Percentiles rank a stretch among this genome's conserved stretches.
Conservation (phyloP, 1,140 invertebrate genomes). For the Pinna nobilis region DNA sequence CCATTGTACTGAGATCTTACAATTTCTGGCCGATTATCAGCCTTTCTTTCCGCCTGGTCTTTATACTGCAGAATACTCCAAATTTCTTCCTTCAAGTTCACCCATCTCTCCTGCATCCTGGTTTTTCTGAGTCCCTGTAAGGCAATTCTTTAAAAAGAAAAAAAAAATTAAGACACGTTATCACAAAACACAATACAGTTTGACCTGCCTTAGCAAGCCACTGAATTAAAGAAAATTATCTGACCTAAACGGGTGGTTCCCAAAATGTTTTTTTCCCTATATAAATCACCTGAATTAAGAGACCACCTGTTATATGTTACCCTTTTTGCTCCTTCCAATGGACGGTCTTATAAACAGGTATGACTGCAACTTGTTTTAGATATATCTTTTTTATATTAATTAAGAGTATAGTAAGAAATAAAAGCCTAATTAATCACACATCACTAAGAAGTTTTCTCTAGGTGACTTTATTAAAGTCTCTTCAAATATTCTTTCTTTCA, state of each 20-base stretch:
- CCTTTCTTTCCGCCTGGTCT: constrained; percentile 46
- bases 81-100: constrained; percentile 59
- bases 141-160: constrained; percentile 57
- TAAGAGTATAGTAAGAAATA: too few species aligned
- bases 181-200: neutral
- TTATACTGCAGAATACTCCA: constrained; percentile 54
- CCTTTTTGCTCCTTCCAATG: too few species aligned
- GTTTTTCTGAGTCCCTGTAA: constrained; percentile 55
- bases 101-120: constrained; percentile 62
- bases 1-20: constrained; percentile 32
- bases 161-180: neutral
- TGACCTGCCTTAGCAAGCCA: too few species aligned
- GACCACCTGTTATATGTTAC: too few species aligned
- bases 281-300: too few species aligned
- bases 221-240: neutral
- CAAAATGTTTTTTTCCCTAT: too few species aligned
- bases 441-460: too few species aligned
- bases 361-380: neutral
- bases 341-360: neutral
- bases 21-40: constrained; percentile 36
- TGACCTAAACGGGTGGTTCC: too few species aligned
- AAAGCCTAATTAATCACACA: too few species aligned
- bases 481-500: too few species aligned
- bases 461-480: too few species aligned
- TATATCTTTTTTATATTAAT: neutral